Evolutionary conservation across 2,888 invertebrate species (phyloP).

Genomic region (Hofmannophila pseudospretella): DNA sequence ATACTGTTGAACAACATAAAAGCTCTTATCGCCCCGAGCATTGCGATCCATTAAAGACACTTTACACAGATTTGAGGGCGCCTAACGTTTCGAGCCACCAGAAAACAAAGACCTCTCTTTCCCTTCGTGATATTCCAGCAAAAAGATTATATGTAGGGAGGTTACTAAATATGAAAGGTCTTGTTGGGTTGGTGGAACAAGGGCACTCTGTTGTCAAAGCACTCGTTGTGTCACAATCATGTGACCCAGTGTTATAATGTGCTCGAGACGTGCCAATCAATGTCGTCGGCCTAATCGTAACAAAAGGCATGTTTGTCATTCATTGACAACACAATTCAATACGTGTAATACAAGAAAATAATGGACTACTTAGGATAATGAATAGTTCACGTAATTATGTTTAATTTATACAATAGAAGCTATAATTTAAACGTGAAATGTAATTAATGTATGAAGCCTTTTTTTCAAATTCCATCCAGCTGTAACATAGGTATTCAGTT

Average conservation of each 20-base stretch:
- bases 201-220: constrained; percentile 41
- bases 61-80: constrained; percentile 62
- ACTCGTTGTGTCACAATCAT: constrained; percentile 41
- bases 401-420: no score
- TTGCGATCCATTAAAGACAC: constrained; percentile 65
- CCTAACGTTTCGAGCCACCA: constrained; percentile 45
- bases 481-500: no score
- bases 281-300: constrained; percentile 22
- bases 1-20: constrained; percentile 55
- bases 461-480: no score
- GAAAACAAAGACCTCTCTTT: constrained; percentile 37
- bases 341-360: no score
- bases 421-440: no score
- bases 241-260: constrained; percentile 36
- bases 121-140: constrained; percentile 23
- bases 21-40: constrained; percentile 59
- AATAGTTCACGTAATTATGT: no score
- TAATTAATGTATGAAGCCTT: no score
- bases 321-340: neutral
- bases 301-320: neutral
- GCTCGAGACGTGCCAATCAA: constrained; percentile 43
- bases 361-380: no score
- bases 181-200: constrained; percentile 26
- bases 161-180: constrained; percentile 33
- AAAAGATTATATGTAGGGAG: constrained; percentile 20